Percentiles rank a stretch among this genome's conserved stretches.
These are phyloP conservation scores for Pygoscelis antarcticus DNA, from an alignment of 2,113 vertebrate genomes.

Conservation along the genomic window DNA sequence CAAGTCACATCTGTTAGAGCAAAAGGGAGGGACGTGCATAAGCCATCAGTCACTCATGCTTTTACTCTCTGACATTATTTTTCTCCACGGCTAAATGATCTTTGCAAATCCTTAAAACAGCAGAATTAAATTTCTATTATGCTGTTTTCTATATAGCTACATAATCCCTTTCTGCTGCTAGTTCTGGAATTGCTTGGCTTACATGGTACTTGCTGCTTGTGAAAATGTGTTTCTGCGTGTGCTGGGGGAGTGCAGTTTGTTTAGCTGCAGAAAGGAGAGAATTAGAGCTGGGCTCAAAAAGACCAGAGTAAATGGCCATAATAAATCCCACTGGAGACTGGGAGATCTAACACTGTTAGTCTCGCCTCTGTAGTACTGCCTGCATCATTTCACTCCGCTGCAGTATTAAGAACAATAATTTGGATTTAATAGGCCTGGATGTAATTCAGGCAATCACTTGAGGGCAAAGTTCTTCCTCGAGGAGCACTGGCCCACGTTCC, in stretches of 20 bases:
- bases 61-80: background rate
- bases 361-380: background rate
- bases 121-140: background rate
- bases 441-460: background rate
- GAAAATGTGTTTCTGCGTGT: background rate
- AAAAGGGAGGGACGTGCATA: accelerated
- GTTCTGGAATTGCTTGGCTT: background rate
- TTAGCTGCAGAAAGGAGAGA: background rate
- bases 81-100: background rate
- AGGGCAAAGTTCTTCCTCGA: background rate
- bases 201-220: background rate
- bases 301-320: background rate
- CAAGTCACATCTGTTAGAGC: background rate
- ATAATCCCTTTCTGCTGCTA: background rate
- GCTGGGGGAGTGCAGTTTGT: background rate
- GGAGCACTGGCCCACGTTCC: background rate
- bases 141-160: background rate
- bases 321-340: background rate
- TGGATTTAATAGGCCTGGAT: background rate
- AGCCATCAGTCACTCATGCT: background rate
- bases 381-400: accelerated
- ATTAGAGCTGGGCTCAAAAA: background rate
- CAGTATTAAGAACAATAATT: background rate
- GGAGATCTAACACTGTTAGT: background rate
- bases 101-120: background rate